These are phyloP conservation scores for Aplysia californica DNA, from an alignment of 1,140 invertebrate species.

Conservation along the genomic window DNA sequence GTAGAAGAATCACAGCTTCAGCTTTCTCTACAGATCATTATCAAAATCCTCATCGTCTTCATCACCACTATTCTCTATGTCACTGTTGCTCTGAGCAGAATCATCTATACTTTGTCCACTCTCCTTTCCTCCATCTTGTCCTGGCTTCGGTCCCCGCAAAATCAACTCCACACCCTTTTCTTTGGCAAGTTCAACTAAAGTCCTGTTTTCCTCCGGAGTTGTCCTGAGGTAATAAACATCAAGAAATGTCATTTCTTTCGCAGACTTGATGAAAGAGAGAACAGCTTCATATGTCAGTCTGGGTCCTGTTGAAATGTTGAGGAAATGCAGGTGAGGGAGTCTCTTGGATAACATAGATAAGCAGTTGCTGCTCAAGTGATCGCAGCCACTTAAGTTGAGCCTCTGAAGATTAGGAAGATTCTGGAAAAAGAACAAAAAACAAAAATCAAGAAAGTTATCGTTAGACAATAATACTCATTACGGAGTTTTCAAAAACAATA, in stretches of 20 bases:
- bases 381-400: constrained; percentile 46
- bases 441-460: neutral
- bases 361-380: constrained; percentile 47
- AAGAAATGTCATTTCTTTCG: constrained; percentile 31
- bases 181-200: neutral
- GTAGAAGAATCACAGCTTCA: too few species aligned
- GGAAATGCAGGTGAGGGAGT: constrained; percentile 30
- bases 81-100: neutral
- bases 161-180: neutral
- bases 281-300: constrained; percentile 41
- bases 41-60: neutral
- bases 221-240: constrained; percentile 46
- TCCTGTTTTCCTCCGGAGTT: constrained; percentile 24
- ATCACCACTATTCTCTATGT: neutral
- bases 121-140: neutral
- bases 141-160: neutral
- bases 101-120: neutral
- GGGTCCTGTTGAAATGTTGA: constrained; percentile 40
- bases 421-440: constrained; percentile 36
- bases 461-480: too few species aligned
- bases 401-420: constrained; percentile 44
- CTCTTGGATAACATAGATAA: constrained; percentile 37
- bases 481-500: too few species aligned
- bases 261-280: constrained; percentile 31
- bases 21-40: too few species aligned